Base-by-base conservation (phyloP, 1,140 invertebrate species). In the Stegodyphus dumicola region DNA sequence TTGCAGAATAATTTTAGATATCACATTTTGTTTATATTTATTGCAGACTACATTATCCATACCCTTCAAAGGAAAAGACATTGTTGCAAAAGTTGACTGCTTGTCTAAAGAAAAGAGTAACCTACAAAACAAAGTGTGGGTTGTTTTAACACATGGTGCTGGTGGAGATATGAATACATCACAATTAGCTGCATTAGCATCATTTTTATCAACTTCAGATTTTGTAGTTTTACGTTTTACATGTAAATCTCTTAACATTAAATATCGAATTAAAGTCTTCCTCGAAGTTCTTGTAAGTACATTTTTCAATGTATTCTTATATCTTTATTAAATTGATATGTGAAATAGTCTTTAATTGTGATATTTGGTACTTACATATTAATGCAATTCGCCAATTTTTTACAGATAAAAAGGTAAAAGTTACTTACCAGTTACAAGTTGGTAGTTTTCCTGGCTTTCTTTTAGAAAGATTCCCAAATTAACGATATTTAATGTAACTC, bases 101-200 rank as follows among this genome's bases (percentile, higher is more conserved):
- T 13, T 13, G 5, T 51, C 33, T 17, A 15, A 13, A 5, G 53
- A 81, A 56, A 66, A 67, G 9, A n/a, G 13, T 48, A 48, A 67
- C 53, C 6, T 65, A n/a, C 48, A 48, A 48, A 49, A 67, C 6
- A 76, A 52, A 56, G 5, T 18, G 51, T 76, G 71, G 73, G 15
- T 84, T 56, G 64, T 84, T 67, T 53, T 84, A 17, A 84, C 81
- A 17, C 81, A 84, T 84, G 81, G 81, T 56, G 81, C 81, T 56
- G 81, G 81, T 13, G 81, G 81, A 0, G 73, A 84, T 69, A 66
- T 84, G 33, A 75, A 70, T 54, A 76, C 73, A n/a, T 71, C 73
- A 6, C 81, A 84, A 18, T 17, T 84, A 18, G 51, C 10, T 33
- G 81, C 81, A n/a, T 53, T 84, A 11, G 17, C 60, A 67, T 15